A percentile compares a stretch with the other conserved stretches of the same genome.
Conservation (phyloP, 2,113 vertebrate genomes). For the Gavialis gangeticus region DNA sequence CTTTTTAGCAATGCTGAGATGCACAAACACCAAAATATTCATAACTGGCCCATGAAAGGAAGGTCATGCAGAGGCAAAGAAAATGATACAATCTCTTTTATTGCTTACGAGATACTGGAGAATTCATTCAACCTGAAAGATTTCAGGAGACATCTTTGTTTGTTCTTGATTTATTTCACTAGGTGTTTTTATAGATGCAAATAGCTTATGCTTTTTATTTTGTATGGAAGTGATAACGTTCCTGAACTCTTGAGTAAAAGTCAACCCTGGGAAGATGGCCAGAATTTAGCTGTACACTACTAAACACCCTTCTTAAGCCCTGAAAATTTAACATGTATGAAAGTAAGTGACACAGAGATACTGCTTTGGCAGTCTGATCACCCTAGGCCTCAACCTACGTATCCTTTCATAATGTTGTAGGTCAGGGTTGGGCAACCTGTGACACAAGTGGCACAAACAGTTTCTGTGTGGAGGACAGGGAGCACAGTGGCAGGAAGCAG, state of each 20-base stretch:
- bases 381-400: background rate
- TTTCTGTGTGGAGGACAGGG: too few species aligned
- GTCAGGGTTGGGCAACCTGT: too few species aligned
- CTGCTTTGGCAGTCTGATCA: background rate
- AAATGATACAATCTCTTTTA: background rate
- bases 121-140: background rate
- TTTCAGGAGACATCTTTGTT: background rate
- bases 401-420: background rate
- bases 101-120: background rate
- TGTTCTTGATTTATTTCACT: conserved; percentile 29
- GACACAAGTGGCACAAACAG: too few species aligned
- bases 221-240: background rate
- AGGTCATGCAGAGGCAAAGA: background rate
- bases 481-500: too few species aligned
- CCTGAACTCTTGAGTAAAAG: background rate
- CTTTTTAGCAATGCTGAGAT: conserved; percentile 57
- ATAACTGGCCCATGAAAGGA: conserved; percentile 27
- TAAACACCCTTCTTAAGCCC: background rate
- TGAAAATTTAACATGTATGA: background rate
- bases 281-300: background rate
- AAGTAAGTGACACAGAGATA: background rate
- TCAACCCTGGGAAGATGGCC: background rate
- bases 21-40: conserved; percentile 52
- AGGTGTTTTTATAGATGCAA: background rate
- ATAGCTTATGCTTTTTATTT: background rate